Percentiles rank a stretch among this genome's conserved stretches.
phyloP scores from a whole-genome alignment of 2,113 vertebrate genomes.

The Salvelinus alpinus region DNA sequence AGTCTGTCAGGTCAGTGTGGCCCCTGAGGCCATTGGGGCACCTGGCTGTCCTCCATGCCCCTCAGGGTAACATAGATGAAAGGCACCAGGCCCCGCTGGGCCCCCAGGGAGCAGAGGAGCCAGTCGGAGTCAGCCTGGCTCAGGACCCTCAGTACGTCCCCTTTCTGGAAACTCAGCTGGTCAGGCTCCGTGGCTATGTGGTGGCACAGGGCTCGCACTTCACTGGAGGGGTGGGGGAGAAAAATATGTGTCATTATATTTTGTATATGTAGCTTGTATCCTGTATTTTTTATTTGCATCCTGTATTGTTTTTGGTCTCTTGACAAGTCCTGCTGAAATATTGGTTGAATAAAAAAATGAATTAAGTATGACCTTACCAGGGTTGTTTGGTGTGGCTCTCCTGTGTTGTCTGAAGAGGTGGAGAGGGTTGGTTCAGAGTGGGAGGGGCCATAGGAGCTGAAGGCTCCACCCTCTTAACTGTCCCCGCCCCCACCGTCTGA shows the following conservation, averaged over 20 bases:
- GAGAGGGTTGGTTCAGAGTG: conserved; percentile 16
- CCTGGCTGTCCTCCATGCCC: conserved; percentile 46
- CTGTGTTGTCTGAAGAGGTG: neutral
- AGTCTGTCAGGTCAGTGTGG: conserved; percentile 25
- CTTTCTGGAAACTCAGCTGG: conserved; percentile 93
- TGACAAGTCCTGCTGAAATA: too few relatives aligned
- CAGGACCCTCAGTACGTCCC: conserved; percentile 82
- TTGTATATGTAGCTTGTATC: too few relatives aligned
- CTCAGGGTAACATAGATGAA: conserved; percentile 85
- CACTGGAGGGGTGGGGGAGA: conserved; percentile 63
- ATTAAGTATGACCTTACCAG: conserved; percentile 50
- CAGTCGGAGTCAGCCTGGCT: conserved; percentile 84
- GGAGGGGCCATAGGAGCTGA: neutral
- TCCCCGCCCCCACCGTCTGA: conserved; percentile 80
- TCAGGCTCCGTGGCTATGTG: conserved; percentile 87
- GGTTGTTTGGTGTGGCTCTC: conserved; percentile 24
- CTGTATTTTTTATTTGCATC: too few relatives aligned
- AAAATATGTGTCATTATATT: neutral
- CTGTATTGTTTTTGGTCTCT: too few relatives aligned
- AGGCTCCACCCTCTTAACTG: conserved; percentile 71
- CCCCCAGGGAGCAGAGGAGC: conserved; percentile 83
- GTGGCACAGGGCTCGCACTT: conserved; percentile 88
- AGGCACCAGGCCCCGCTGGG: conserved; percentile 83
- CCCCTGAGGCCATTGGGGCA: neutral
- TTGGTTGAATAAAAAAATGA: neutral